Evolutionary conservation across 2,113 vertebrate species (phyloP), one percentile per base, ranked within the genome.

Genomic region (Scortum barcoo): DNA sequence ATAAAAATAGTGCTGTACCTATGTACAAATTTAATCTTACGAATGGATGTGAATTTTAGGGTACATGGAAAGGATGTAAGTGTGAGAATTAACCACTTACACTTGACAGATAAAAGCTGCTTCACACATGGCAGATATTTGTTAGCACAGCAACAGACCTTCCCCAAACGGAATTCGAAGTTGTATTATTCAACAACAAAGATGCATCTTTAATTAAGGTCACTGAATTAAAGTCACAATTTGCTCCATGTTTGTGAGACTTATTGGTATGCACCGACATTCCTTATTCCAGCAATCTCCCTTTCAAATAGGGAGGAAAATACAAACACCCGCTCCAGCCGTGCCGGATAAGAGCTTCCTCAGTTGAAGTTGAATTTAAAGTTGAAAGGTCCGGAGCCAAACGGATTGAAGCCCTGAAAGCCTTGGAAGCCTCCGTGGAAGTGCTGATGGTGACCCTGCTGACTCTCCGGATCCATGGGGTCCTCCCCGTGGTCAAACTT

Each of bases 321-420:
- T 16, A 74, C 0, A 16, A 67, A 46, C 58, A 16, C 26, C 14
- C 26, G 10, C 42, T 88, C 58, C 85, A 78, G 62, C 66, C 40
- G 30, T 42, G 77, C 82, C 56, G 54, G 62, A 73, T 42, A 19
- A 1, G 42, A 74, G 54, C 14, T 7, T 26, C n/a, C 58, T 97
- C 96, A 99, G 95, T 98, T 98, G 93, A 96, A 97, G 92, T 96
- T 95, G 81, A 99, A 99, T 90, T 99, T 99, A 90, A 99, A 99
- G 92, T 96, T 96, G 87, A 99, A 99, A 2, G 97, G 96, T 94
- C 98, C 98, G 0, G 98, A 99, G 76, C 97, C 96, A 7, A 99
- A 99, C 2, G 98, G 98, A 73, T 99, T 99, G 88, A 98, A 99
- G 30, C 97, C 98, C 88, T 98, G 97, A 95, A 96, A 98, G 0